phyloP scores from a whole-genome alignment of 2,888 invertebrate genomes.

The Limnephilus marmoratus region DNA sequence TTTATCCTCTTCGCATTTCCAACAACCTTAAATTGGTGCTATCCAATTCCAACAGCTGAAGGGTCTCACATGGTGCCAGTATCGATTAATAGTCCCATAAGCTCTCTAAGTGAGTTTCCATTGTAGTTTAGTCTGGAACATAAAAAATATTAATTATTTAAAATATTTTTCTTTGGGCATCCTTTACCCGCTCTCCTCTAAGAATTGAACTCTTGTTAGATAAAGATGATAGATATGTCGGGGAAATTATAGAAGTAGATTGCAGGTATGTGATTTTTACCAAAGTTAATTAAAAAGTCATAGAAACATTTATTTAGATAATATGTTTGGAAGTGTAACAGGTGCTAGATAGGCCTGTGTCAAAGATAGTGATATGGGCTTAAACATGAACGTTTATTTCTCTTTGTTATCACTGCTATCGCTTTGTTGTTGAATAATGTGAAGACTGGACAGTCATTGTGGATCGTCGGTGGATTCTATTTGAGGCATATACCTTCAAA shows the following conservation, averaged over 20 bases:
- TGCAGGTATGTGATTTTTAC: conserved; percentile 55
- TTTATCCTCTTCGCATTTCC: too few species aligned
- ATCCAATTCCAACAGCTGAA: too few species aligned
- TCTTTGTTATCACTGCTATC: neutral
- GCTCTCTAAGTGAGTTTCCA: too few species aligned
- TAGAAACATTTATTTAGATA: conserved; percentile 38
- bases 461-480: conserved; percentile 4
- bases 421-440: conserved; percentile 26
- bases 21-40: too few species aligned
- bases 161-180: neutral
- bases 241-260: conserved; percentile 54
- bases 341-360: conserved; percentile 41
- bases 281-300: conserved; percentile 61
- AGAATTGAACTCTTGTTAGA: conserved; percentile 12
- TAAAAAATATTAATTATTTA: neutral
- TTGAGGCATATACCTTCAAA: neutral
- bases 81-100: neutral
- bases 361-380: conserved; percentile 46
- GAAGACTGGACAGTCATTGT: conserved; percentile 23
- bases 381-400: conserved; percentile 11
- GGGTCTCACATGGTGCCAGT: too few species aligned
- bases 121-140: neutral
- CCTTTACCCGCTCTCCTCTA: neutral
- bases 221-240: conserved; percentile 53
- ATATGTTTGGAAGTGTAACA: conserved; percentile 46